Percentiles rank a stretch among this genome's conserved stretches.
These are phyloP conservation scores for Kuschelorhynchus macadamiae DNA, from an alignment of 2,888 invertebrate genomes.

Conservation along the genomic window DNA sequence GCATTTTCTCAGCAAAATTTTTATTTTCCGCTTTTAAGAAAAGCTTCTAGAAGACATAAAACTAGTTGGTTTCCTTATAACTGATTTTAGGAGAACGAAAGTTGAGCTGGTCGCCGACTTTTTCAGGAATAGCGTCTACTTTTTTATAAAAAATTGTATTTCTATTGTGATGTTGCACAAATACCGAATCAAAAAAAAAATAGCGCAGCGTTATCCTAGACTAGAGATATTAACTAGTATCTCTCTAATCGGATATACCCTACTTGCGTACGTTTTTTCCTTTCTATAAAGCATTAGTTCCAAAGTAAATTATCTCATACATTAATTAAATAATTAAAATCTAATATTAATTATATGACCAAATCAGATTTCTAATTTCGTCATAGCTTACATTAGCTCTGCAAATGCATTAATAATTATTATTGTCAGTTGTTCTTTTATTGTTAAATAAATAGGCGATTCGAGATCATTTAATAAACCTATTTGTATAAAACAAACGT, in stretches of 20 bases:
- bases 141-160: too few relatives aligned
- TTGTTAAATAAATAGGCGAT: conserved; percentile 17
- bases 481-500: not conserved
- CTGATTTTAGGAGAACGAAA: too few relatives aligned
- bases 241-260: conserved; percentile 28
- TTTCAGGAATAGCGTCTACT: too few relatives aligned
- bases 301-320: conserved; percentile 47
- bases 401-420: conserved; percentile 50
- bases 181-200: too few relatives aligned
- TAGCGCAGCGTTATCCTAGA: too few relatives aligned
- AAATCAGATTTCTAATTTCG: conserved; percentile 60
- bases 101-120: too few relatives aligned
- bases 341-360: conserved; percentile 55
- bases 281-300: conserved; percentile 43
- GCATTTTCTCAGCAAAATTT: too few relatives aligned
- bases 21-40: too few relatives aligned
- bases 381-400: conserved; percentile 51
- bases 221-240: too few relatives aligned
- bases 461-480: not conserved
- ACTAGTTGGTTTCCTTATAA: too few relatives aligned
- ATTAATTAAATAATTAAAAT: conserved; percentile 52
- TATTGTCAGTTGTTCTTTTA: conserved; percentile 41
- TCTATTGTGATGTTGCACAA: too few relatives aligned
- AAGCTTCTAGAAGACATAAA: too few relatives aligned
- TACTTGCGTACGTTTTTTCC: conserved; percentile 37